Conservation (phyloP, 2,888 invertebrate genomes). For the Salticus scenicus region DNA sequence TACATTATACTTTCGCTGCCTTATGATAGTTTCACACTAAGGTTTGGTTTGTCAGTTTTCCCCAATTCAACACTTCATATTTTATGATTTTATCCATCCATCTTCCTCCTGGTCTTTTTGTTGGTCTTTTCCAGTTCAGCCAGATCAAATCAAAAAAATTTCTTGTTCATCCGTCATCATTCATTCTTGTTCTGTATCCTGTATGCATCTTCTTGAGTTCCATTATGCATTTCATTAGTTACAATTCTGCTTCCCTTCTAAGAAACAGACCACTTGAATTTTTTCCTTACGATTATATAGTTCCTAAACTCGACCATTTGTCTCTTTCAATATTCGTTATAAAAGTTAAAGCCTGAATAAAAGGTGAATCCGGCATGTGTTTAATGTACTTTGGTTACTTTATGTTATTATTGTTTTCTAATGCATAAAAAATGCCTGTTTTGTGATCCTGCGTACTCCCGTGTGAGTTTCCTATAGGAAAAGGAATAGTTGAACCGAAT, state of each 20-base stretch:
- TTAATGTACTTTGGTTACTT: no score
- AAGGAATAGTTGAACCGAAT: no score
- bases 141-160: background rate
- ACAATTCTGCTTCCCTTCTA: background rate
- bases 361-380: no score
- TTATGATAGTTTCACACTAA: slow-evolving; percentile 1
- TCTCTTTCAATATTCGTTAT: background rate
- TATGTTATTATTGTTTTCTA: no score
- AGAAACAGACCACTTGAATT: no score
- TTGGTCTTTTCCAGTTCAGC: slow-evolving; percentile 3
- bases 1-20: slow-evolving; percentile 3
- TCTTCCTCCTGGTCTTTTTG: slow-evolving; percentile 3
- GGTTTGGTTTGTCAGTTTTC: background rate
- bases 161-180: slow-evolving; percentile 10
- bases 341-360: no score
- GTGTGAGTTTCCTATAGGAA: no score
- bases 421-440: no score
- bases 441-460: no score
- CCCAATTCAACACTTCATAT: slow-evolving; percentile 7
- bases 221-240: background rate
- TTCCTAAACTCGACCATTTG: no score
- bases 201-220: background rate
- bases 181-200: background rate
- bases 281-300: no score
- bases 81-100: slow-evolving; percentile 16